Percentiles rank a stretch among this genome's conserved stretches.
phyloP scores from a whole-genome alignment of 2,113 vertebrate species.

The Chiloscyllium plagiosum region DNA sequence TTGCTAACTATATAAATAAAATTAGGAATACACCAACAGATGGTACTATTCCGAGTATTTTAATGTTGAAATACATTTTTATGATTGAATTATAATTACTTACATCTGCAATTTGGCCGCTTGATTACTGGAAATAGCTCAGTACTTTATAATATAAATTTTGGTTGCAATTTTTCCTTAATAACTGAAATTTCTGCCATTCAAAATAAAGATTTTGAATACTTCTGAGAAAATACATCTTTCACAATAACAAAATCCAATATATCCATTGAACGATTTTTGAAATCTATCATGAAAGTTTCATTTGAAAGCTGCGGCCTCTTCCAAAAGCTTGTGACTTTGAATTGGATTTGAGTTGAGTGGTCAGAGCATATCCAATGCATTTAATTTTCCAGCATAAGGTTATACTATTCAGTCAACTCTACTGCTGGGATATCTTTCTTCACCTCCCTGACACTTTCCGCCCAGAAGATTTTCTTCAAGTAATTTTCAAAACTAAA shows the following conservation, averaged over 20 bases:
- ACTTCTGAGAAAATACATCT: neutral
- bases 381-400: neutral
- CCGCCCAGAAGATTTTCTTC: neutral
- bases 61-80: neutral
- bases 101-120: neutral
- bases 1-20: neutral
- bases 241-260: neutral
- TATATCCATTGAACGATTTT: neutral
- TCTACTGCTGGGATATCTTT: neutral
- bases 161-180: neutral
- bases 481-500: neutral
- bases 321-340: neutral
- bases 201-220: neutral
- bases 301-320: neutral
- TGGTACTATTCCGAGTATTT: neutral
- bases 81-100: neutral
- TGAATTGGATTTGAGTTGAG: neutral
- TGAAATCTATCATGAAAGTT: neutral
- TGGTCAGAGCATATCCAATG: neutral
- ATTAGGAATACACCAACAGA: neutral
- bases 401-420: neutral
- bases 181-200: neutral
- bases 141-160: neutral
- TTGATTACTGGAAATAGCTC: neutral
- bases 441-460: neutral